phyloP scores from a whole-genome alignment of 2,113 vertebrate genomes.

The Scomber japonicus region DNA sequence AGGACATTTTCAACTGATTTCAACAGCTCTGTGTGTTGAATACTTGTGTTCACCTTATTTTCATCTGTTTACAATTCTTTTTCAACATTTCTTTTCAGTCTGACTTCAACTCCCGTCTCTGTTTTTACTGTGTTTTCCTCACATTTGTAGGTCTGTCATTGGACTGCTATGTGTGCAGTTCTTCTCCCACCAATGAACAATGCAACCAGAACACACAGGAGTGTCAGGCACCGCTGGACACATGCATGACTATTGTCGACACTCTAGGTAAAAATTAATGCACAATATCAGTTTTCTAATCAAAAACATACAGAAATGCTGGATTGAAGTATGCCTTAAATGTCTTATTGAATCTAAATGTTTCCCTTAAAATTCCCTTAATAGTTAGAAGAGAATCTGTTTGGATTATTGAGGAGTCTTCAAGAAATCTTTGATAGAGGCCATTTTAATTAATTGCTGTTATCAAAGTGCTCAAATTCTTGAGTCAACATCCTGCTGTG shows the following conservation, averaged over 20 bases:
- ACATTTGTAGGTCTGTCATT: constrained; percentile 60
- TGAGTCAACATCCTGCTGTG: background rate
- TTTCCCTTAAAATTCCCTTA: too few relatives aligned
- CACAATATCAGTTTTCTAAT: background rate
- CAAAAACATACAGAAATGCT: background rate
- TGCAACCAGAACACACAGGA: constrained; percentile 69
- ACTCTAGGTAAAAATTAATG: constrained; percentile 62
- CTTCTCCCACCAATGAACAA: constrained; percentile 58
- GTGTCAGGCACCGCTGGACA: constrained; percentile 69
- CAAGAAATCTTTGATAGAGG: background rate
- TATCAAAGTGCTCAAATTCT: background rate
- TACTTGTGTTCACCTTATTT: too few relatives aligned
- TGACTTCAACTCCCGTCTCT: too few relatives aligned
- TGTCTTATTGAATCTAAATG: background rate
- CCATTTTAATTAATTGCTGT: too few relatives aligned
- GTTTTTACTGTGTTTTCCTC: background rate
- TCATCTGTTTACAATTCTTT: too few relatives aligned
- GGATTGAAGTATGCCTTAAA: background rate
- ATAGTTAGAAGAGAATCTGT: background rate
- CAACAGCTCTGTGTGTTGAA: too few relatives aligned
- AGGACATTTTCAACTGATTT: too few relatives aligned
- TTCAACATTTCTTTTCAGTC: too few relatives aligned
- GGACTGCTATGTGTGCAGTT: constrained; percentile 74
- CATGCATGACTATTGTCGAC: constrained; percentile 79
- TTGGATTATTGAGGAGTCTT: background rate